Evolutionary conservation across 2,113 vertebrate genomes (phyloP), one percentile per base, ranked within the genome.

Genomic region (Philantomba maxwellii): DNA sequence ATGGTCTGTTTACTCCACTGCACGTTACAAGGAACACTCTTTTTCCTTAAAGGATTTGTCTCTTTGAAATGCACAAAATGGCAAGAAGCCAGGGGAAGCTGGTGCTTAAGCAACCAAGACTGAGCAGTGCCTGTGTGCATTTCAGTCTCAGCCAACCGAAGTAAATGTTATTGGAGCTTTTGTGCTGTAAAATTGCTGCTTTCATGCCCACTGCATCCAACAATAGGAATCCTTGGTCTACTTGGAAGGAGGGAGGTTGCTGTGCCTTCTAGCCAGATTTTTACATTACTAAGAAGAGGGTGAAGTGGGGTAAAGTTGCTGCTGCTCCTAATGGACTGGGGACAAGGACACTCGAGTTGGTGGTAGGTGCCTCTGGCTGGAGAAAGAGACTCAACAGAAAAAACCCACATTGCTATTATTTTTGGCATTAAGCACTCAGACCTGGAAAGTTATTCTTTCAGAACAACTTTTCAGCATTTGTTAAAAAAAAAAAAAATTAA

Each of bases 161-260:
- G 99, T 98, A 98, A 99, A 99, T 98, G 99, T 99, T 99, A 99
- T 98, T 98, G 99, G 98, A 99, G 98, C 98, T 99, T 99, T 98
- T 99, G 98, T 99, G 98, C 99, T 99, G 99, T 99, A 99, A 99
- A 99, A 99, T 99, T 98, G 98, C 99, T 98, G 98, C 99, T 99
- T 99, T 99, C 99, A 99, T 98, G 99, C 99, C 98, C 98, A 98
- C 97, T 99, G 99, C 99, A 98, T 98, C 99, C 97, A 98, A 99
- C 99, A 99, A 99, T 97, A 98, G 99, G 98, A 98, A 99, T 99
- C 98, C 98, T 98, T 96, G 96, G 98, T 98, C 98, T 97, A 94
- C 96, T 96, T 98, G 97, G 97, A 98, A 94, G 89, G 93, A 97
- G 87, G 89, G 92, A 96, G 97, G 92, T 39, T 97, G 98, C 87